phyloP scores from a whole-genome alignment of 2,113 vertebrate genomes.

The Nannospalax galili region DNA sequence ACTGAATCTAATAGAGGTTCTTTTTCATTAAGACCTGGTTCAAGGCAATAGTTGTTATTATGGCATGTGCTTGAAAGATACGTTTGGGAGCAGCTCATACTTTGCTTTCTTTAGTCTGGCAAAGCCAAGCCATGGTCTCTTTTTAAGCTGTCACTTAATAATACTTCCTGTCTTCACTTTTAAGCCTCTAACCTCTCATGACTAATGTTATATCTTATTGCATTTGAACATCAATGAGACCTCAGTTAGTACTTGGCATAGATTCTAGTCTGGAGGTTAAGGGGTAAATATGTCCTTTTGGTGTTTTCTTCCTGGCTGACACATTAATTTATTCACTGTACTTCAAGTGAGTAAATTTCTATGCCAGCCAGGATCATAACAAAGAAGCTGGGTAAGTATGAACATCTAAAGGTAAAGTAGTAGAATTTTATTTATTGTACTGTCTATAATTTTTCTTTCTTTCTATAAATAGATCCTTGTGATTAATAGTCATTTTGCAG shows the following conservation, averaged over 20 bases:
- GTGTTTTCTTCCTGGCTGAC: slow-evolving; percentile 87
- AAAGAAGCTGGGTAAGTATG: slow-evolving; percentile 83
- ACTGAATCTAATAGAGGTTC: slow-evolving; percentile 20
- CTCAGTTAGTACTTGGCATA: slow-evolving; percentile 75
- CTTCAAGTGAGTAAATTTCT: slow-evolving; percentile 84
- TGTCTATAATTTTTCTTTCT: slow-evolving; percentile 36
- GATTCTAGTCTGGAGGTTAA: slow-evolving; percentile 87
- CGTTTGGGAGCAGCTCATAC: slow-evolving; percentile 8
- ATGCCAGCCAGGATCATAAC: slow-evolving; percentile 83
- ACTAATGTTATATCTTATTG: slow-evolving; percentile 85
- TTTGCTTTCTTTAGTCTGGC: slow-evolving; percentile 69
- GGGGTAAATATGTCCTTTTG: slow-evolving; percentile 89
- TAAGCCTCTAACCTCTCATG: slow-evolving; percentile 74
- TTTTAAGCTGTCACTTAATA: slow-evolving; percentile 69
- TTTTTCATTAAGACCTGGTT: background rate
- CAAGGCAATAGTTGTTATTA: background rate
- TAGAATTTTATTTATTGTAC: slow-evolving; percentile 1
- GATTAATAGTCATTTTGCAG: slow-evolving; percentile 20
- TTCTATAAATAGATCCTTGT: background rate
- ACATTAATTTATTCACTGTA: slow-evolving; percentile 83
- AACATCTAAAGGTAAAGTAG: slow-evolving; percentile 22
- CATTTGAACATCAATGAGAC: slow-evolving; percentile 91
- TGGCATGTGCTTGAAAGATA: background rate
- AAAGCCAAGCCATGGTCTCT: slow-evolving; percentile 64
- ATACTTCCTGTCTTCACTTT: slow-evolving; percentile 72